A percentile compares a stretch with the other conserved stretches of the same genome.
Conservation (phyloP, 2,797 vertebrate genomes). For the Tapirus indicus region DNA sequence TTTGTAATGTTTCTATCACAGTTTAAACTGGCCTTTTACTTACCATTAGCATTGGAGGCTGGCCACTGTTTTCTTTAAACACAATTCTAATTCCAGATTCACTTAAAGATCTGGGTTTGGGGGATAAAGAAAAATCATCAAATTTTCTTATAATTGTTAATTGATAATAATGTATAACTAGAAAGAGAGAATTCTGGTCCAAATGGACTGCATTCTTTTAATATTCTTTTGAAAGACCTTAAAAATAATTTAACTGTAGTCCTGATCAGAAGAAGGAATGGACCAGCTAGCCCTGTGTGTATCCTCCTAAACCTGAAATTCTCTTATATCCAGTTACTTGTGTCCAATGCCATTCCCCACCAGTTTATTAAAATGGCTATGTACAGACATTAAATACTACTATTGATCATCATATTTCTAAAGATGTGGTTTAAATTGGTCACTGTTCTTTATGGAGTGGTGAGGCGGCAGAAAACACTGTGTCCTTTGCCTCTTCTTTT, state of each 20-base stretch:
- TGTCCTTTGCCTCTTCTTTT: not conserved
- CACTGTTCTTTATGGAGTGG: not conserved
- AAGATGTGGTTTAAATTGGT: not conserved
- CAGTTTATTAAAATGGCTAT: not conserved
- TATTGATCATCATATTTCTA: not conserved
- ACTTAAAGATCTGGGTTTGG: not conserved
- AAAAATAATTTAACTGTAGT: not conserved
- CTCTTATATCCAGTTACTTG: not conserved
- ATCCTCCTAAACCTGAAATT: not conserved
- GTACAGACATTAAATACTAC: not conserved
- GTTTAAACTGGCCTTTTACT: not conserved
- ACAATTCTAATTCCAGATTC: slow-evolving; percentile 20
- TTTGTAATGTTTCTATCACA: not conserved
- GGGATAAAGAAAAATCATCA: not conserved
- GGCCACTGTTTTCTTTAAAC: not conserved
- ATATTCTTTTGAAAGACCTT: not conserved
- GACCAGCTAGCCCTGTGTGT: not conserved
- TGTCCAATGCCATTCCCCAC: not conserved
- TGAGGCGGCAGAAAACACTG: not conserved
- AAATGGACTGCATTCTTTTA: not conserved
- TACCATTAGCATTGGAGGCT: not conserved
- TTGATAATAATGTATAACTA: not conserved
- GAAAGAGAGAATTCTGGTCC: slow-evolving; percentile 11
- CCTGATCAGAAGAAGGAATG: not conserved
- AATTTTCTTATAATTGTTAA: not conserved